Conservation (phyloP, 2,797 vertebrate genomes). For the Erithacus rubecula region DNA sequence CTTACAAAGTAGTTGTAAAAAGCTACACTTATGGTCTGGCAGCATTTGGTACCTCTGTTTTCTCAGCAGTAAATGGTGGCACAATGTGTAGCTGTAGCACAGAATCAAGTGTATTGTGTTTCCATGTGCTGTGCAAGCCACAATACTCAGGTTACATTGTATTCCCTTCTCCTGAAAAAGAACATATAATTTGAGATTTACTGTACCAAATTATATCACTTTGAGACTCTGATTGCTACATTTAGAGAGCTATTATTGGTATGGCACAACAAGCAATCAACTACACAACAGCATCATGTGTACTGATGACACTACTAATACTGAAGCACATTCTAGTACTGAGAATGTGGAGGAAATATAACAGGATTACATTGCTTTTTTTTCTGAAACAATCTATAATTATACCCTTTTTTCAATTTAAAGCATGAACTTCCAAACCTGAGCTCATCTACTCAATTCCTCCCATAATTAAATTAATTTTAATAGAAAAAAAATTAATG, state of each 20-base stretch:
- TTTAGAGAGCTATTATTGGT: not conserved
- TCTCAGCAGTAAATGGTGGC: not conserved
- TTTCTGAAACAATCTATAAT: not conserved
- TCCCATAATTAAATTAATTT: slow-evolving; percentile 49
- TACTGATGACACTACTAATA: not conserved
- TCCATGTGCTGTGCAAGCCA: not conserved
- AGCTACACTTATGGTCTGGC: not conserved
- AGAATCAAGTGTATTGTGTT: not conserved
- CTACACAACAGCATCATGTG: not conserved
- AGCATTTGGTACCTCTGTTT: not conserved
- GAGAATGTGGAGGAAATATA: accelerated
- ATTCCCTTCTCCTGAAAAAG: not conserved
- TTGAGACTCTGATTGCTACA: not conserved
- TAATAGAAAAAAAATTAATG: slow-evolving; percentile 40
- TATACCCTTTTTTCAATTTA: not conserved
- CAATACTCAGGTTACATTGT: not conserved
- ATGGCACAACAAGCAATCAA: not conserved
- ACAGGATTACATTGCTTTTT: not conserved
- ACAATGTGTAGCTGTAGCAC: not conserved
- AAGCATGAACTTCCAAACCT: not conserved
- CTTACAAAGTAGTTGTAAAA: not conserved
- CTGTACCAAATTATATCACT: not conserved
- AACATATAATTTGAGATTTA: not conserved
- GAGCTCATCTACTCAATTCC: not conserved
- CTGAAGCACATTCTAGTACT: not conserved